Conservation (phyloP, 2,888 invertebrate genomes). For the Neria commutata region DNA sequence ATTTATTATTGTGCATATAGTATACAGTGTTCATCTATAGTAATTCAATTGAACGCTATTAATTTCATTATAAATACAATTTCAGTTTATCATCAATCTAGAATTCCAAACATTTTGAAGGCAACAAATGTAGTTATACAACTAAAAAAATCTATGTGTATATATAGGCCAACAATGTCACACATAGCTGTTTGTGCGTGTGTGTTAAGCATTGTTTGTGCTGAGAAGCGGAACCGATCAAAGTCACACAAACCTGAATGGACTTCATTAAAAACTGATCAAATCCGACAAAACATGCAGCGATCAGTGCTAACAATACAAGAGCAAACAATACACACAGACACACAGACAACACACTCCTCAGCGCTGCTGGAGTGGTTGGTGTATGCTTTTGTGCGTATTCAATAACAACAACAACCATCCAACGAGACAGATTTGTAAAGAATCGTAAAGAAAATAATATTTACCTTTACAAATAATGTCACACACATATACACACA, state of each 20-base stretch:
- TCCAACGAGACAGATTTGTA: not conserved
- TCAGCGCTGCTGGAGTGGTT: too few relatives aligned
- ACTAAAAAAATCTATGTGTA: too few relatives aligned
- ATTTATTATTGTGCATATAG: too few relatives aligned
- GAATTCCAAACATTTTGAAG: too few relatives aligned
- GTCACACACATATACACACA: not conserved
- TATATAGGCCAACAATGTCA: too few relatives aligned
- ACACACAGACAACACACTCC: not conserved
- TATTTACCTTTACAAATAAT: not conserved
- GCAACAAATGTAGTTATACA: too few relatives aligned
- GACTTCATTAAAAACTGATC: constrained; percentile 60
- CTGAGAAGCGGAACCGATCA: constrained; percentile 49
- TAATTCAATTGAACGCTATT: too few relatives aligned
- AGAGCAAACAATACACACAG: not conserved
- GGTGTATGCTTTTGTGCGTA: not conserved
- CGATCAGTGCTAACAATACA: not conserved
- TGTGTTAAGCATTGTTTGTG: too few relatives aligned
- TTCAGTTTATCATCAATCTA: too few relatives aligned
- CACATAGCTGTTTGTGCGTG: too few relatives aligned
- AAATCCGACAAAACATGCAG: constrained; percentile 51
- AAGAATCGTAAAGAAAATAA: not conserved
- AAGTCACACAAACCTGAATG: constrained; percentile 56
- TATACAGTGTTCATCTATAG: too few relatives aligned
- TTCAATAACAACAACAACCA: not conserved
- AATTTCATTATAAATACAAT: too few relatives aligned